phyloP scores from a whole-genome alignment of 2,888 invertebrate species.

The Ryuthela nishihirai region DNA sequence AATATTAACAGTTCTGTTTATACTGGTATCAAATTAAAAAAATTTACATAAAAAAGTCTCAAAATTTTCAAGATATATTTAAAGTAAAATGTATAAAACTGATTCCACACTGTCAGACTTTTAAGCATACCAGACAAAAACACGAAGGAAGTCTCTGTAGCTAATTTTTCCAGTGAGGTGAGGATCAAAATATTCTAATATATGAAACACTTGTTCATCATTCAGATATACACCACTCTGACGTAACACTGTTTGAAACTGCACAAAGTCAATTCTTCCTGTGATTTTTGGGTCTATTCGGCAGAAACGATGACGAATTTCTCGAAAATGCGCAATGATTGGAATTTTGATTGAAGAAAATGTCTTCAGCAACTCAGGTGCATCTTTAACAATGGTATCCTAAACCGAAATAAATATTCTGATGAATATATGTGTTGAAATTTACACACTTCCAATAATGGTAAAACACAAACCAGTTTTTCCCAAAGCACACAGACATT shows the following conservation, averaged over 20 bases:
- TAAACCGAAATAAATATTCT: too few species aligned
- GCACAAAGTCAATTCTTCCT: slow-evolving; percentile 7
- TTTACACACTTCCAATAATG: too few species aligned
- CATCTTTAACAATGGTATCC: too few species aligned
- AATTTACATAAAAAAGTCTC: too few species aligned
- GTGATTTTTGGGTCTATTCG: slow-evolving; percentile 18
- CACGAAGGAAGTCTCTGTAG: slow-evolving; percentile 21
- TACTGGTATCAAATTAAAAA: too few species aligned
- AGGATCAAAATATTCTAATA: slow-evolving; percentile 24
- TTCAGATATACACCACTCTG: slow-evolving; percentile 8
- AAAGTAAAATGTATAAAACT: too few species aligned
- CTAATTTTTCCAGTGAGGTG: slow-evolving; percentile 18
- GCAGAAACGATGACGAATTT: slow-evolving; percentile 16
- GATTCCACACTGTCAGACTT: too few species aligned
- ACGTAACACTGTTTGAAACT: slow-evolving; percentile 7
- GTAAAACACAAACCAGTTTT: too few species aligned
- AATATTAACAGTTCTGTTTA: too few species aligned
- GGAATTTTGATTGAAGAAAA: slow-evolving; percentile 14
- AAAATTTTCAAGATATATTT: too few species aligned
- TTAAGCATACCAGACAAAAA: slow-evolving; percentile 34
- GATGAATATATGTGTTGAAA: too few species aligned
- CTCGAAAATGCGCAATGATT: slow-evolving; percentile 16
- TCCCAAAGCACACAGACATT: too few species aligned
- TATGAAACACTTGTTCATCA: slow-evolving; percentile 19
- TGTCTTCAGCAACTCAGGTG: slow-evolving; percentile 9